phyloP scores from a whole-genome alignment of 2,797 vertebrate genomes.

The Pangasius larnaudii region DNA sequence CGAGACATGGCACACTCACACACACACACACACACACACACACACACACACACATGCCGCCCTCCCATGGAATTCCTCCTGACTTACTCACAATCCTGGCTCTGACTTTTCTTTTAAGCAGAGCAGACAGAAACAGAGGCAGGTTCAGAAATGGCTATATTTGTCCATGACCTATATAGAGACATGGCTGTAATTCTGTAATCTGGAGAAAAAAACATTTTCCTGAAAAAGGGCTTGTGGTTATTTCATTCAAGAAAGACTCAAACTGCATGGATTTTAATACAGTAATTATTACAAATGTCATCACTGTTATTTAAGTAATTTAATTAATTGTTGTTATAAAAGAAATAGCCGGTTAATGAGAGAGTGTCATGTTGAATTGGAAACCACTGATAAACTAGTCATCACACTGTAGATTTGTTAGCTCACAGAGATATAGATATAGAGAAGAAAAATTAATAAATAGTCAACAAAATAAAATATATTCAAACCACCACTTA shows the following conservation, averaged over 20 bases:
- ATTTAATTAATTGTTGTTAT: neutral
- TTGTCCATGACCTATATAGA: conserved; percentile 31
- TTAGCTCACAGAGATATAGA: no score
- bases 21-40: no score
- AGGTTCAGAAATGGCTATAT: conserved; percentile 46
- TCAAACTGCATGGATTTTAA: conserved; percentile 51
- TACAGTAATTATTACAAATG: conserved; percentile 45
- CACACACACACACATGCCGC: conserved; percentile 25
- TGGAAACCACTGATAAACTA: neutral
- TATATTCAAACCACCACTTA: neutral
- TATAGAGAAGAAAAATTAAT: neutral
- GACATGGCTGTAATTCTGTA: neutral
- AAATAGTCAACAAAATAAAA: neutral
- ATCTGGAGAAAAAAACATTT: conserved; percentile 18
- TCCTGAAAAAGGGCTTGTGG: conserved; percentile 41
- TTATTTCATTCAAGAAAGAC: conserved; percentile 49
- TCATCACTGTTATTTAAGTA: neutral
- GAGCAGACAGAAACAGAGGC: conserved; percentile 40
- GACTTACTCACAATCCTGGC: conserved; percentile 54
- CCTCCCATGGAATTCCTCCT: conserved; percentile 54
- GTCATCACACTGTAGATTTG: neutral
- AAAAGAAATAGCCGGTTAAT: neutral
- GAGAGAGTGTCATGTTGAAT: conserved; percentile 10
- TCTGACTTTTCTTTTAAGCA: conserved; percentile 59
- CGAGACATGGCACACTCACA: conserved; percentile 55